phyloP scores from a whole-genome alignment of 2,888 invertebrate species.

The Athalia rosae region DNA sequence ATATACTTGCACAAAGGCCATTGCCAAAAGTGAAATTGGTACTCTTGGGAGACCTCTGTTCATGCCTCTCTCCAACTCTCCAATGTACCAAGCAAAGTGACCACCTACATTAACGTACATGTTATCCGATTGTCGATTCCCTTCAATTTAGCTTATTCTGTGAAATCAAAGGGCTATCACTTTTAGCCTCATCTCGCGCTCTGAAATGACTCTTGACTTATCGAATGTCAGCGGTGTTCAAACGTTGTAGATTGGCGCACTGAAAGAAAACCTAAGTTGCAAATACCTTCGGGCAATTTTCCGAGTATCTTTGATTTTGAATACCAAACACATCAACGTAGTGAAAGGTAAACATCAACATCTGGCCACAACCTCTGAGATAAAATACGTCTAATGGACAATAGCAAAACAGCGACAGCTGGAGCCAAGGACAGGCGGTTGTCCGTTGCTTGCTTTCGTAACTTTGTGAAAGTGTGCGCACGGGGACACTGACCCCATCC shows the following conservation, averaged over 20 bases:
- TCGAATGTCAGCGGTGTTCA: neutral
- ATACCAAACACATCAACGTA: neutral
- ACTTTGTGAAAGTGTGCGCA: conserved; percentile 72
- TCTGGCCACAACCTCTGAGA: conserved; percentile 52
- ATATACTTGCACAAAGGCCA: conserved; percentile 63
- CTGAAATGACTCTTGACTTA: neutral
- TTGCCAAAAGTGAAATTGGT: conserved; percentile 73
- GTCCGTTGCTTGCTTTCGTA: conserved; percentile 69
- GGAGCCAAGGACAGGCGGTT: conserved; percentile 73
- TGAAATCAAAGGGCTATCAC: neutral
- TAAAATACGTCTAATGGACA: conserved; percentile 64
- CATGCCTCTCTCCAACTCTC: conserved; percentile 23
- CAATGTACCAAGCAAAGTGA: neutral
- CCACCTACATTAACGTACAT: neutral
- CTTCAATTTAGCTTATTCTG: neutral
- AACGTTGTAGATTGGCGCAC: too few relatives aligned
- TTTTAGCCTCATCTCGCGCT: neutral
- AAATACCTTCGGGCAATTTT: too few relatives aligned
- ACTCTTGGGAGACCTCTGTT: conserved; percentile 43
- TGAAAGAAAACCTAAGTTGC: too few relatives aligned
- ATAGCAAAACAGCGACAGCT: conserved; percentile 72
- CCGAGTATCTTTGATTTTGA: too few relatives aligned
- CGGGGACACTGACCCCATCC: conserved; percentile 72
- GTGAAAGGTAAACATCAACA: conserved; percentile 3
- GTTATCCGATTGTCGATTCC: neutral